phyloP scores from a whole-genome alignment of 2,113 vertebrate genomes.

The Nothoprocta pentlandii region DNA sequence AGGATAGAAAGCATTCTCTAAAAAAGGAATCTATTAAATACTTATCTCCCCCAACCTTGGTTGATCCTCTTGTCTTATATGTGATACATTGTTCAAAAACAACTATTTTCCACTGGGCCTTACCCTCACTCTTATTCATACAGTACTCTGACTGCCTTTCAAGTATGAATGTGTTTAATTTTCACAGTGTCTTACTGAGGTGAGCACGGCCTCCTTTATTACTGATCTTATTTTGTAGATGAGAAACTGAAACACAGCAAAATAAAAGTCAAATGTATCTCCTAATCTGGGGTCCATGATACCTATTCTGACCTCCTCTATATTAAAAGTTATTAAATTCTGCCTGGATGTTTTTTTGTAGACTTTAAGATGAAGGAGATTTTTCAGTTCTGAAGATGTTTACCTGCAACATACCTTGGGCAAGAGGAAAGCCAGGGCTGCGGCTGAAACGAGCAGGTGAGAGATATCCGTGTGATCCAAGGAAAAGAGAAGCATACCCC shows the following conservation, averaged over 20 bases:
- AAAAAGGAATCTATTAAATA: neutral
- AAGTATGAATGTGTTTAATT: neutral
- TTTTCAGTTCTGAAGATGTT: neutral
- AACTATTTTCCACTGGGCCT: neutral
- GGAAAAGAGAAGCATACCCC: neutral
- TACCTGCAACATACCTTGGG: neutral
- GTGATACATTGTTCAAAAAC: neutral
- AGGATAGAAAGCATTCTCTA: rapidly evolving
- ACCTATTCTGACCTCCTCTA: neutral
- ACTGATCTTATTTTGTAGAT: neutral
- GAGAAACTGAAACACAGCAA: neutral
- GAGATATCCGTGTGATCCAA: neutral
- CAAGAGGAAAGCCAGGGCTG: neutral
- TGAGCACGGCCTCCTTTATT: neutral
- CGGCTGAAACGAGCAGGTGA: neutral
- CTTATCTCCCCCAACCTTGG: neutral
- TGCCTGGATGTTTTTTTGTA: neutral
- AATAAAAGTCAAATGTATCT: neutral
- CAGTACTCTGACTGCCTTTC: neutral
- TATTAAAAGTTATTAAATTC: neutral
- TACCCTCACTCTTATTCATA: neutral
- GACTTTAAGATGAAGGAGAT: neutral
- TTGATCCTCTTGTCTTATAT: neutral
- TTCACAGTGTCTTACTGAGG: neutral
- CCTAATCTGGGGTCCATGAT: neutral